Evolutionary conservation across 2,888 invertebrate species (phyloP).

Genomic region (Bugulina stolonifera): DNA sequence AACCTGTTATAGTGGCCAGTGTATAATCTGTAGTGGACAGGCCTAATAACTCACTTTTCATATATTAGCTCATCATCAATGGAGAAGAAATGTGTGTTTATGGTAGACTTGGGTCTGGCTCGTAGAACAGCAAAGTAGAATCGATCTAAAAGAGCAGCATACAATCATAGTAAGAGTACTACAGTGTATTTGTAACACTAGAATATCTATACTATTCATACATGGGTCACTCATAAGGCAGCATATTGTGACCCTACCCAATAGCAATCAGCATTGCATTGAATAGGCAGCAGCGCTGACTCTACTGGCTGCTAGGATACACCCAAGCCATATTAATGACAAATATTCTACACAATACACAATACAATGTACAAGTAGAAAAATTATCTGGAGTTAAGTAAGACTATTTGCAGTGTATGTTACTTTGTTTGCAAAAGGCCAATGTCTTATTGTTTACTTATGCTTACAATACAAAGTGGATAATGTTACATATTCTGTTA

Average conservation of each 20-base stretch:
- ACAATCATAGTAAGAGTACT: not conserved
- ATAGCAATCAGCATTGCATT: too few species aligned
- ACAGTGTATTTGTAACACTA: not conserved
- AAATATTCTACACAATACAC: not conserved
- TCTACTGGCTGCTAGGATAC: slow-evolving; percentile 18
- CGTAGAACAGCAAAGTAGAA: slow-evolving; percentile 84
- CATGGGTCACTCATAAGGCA: not conserved
- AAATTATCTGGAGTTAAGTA: not conserved
- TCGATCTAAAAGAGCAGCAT: slow-evolving; percentile 62
- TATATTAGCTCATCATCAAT: slow-evolving; percentile 84
- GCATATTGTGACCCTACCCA: too few species aligned
- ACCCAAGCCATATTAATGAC: slow-evolving; percentile 16
- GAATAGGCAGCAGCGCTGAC: not conserved
- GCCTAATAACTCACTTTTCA: slow-evolving; percentile 68
- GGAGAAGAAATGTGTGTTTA: slow-evolving; percentile 79
- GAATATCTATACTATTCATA: not conserved
- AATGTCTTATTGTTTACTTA: slow-evolving; percentile 17
- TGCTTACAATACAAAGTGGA: not conserved
- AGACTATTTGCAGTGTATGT: not conserved
- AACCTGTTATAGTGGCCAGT: too few species aligned
- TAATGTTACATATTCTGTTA: not conserved
- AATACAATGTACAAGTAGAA: too few species aligned
- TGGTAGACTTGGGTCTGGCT: slow-evolving; percentile 70
- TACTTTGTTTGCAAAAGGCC: slow-evolving; percentile 1
- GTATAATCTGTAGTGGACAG: too few species aligned